Percentiles rank a stretch among this genome's conserved stretches.
phyloP scores from a whole-genome alignment of 2,888 invertebrate species.

The Schizotus pectinicornis region DNA sequence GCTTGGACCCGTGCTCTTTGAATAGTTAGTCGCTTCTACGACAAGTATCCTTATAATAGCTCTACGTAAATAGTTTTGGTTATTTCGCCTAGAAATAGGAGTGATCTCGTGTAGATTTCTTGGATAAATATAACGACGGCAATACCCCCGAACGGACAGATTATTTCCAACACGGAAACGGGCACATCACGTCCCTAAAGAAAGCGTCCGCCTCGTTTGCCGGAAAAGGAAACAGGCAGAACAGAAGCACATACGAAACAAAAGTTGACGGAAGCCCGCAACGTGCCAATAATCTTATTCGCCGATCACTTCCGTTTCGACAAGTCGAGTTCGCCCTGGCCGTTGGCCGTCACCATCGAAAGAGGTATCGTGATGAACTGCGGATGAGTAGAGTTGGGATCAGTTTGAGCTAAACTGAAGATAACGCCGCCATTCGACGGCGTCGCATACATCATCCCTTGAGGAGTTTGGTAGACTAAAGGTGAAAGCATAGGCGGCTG shows the following conservation, averaged over 20 bases:
- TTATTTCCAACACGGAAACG: conserved; percentile 23
- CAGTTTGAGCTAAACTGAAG: conserved; percentile 54
- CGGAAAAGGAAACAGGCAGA: conserved; percentile 40
- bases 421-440: conserved; percentile 59
- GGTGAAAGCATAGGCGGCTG: conserved; percentile 47
- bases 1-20: conserved; percentile 8
- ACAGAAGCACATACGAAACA: conserved; percentile 27
- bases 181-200: conserved; percentile 23
- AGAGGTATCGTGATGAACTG: conserved; percentile 77
- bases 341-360: conserved; percentile 64
- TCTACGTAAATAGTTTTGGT: too few relatives aligned
- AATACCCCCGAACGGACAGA: too few relatives aligned
- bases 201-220: conserved; percentile 25
- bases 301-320: conserved; percentile 47
- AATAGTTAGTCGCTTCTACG: conserved; percentile 1
- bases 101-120: too few relatives aligned
- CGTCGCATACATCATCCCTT: conserved; percentile 60
- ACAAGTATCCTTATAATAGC: too few relatives aligned
- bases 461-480: conserved; percentile 58
- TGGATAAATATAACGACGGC: too few relatives aligned
- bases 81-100: too few relatives aligned
- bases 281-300: conserved; percentile 33
- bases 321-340: conserved; percentile 55
- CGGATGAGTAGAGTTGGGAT: conserved; percentile 57
- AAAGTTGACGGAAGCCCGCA: conserved; percentile 28